Base-by-base conservation (phyloP, 2,113 vertebrate genomes). In the Microtus pennsylvanicus region DNA sequence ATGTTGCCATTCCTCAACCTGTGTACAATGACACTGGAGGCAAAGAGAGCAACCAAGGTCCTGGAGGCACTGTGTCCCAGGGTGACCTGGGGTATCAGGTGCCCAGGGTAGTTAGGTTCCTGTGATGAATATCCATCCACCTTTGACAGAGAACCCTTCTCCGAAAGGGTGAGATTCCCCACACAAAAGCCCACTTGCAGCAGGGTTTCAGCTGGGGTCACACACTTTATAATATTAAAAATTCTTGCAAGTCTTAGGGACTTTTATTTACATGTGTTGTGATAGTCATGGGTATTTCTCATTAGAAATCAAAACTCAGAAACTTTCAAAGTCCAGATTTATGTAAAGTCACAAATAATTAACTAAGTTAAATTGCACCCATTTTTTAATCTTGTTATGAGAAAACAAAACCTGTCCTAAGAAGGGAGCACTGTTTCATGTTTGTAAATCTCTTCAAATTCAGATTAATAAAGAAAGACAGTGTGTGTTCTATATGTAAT, bases 241-340 rank as follows among this genome's bases (percentile, higher is more conserved):
- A 17, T n/a, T 63, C 26, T n/a, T 2, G 11, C 70, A 6, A 87
- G 70, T 11, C 33, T 28, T 3, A 70, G 69, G 8, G 19, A 52
- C 12, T 63, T 83, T 69, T 58, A 16, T 30, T 87, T 78, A 28
- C 72, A n/a, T 63, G 33, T 65, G 5, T 28, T 78, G 61, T 92
- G n/a, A 24, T 75, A 74, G n/a, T 38, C 72, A n/a, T 67, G 26
- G 33, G 5, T 67, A 38, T 80, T 93, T 86, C 5, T 80, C 13
- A 9, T 90, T 85, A 92, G 58, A 97, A 87, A 93, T 72, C 42
- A 91, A 92, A 94, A 70, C 58, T 77, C 22, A 58, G 30, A 81
- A 89, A 92, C 8, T 47, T 33, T n/a, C 69, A 52, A 88, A 72
- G 19, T 50, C 38, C 38, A 24, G 38, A 94, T 90, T 76, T 13